Percentiles rank a stretch among this genome's conserved stretches.
Evolutionary conservation across 2,797 vertebrate genomes (phyloP).

Genomic region (Sandelia bainsii): DNA sequence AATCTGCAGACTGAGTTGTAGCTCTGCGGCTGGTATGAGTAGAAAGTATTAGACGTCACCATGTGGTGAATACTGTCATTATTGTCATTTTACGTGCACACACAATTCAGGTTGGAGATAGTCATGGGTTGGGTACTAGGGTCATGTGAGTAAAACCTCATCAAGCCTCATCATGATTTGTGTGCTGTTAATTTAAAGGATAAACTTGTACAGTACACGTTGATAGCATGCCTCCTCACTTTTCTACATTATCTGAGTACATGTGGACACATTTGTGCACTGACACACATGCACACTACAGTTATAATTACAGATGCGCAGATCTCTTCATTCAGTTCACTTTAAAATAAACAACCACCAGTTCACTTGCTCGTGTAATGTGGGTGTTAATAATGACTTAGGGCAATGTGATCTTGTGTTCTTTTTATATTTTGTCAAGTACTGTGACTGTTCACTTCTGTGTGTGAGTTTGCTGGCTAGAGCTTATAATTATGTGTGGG

Average conservation of each 20-base stretch:
- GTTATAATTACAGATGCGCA: constrained; percentile 26
- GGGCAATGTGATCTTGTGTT: constrained; percentile 54
- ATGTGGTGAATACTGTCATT: constrained; percentile 57
- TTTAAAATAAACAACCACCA: constrained; percentile 46
- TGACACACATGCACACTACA: constrained; percentile 2
- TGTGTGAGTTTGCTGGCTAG: constrained; percentile 29
- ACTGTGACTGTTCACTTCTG: constrained; percentile 16
- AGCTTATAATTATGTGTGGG: constrained; percentile 46
- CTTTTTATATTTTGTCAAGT: constrained; percentile 59
- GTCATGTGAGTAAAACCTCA: constrained; percentile 31
- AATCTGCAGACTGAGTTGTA: constrained; percentile 46
- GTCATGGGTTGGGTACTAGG: constrained; percentile 31
- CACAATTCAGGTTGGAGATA: constrained; percentile 35
- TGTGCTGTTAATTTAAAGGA: constrained; percentile 18
- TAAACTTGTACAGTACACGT: not conserved
- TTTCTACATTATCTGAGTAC: constrained; percentile 11
- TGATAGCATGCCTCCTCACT: not conserved
- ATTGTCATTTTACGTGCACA: constrained; percentile 39
- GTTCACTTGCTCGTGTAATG: constrained; percentile 50
- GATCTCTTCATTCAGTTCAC: constrained; percentile 39
- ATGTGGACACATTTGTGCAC: constrained; percentile 15
- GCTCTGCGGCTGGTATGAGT: constrained; percentile 45
- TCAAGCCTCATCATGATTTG: constrained; percentile 19
- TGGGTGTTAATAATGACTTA: constrained; percentile 67
- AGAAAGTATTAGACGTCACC: constrained; percentile 56